Percentiles rank a stretch among this genome's conserved stretches.
phyloP scores from a whole-genome alignment of 2,113 vertebrate species.

The Nycticebus coucang region DNA sequence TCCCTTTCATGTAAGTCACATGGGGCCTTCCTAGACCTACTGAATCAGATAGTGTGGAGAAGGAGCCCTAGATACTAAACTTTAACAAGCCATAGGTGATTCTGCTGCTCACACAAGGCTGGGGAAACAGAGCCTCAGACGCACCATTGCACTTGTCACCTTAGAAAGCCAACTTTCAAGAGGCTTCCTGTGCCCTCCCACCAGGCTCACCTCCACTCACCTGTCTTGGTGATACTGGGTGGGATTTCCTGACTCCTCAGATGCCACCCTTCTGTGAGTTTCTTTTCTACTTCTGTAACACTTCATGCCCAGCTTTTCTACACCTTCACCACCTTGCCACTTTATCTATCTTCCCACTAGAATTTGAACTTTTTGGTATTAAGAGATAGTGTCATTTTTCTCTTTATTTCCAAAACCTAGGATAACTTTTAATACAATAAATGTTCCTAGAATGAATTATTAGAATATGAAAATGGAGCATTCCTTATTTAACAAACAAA shows the following conservation, averaged over 20 bases:
- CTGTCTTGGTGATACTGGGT: background rate
- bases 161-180: background rate
- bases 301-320: background rate
- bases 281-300: background rate
- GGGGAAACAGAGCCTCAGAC: background rate
- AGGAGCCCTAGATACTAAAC: background rate
- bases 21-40: background rate
- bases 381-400: background rate
- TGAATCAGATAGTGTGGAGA: background rate
- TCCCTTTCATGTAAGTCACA: background rate
- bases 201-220: background rate
- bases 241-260: background rate
- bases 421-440: background rate
- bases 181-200: background rate
- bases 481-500: background rate
- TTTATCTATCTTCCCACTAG: background rate
- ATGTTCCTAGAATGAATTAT: constrained; percentile 3
- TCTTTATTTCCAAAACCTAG: background rate
- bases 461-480: constrained; percentile 16
- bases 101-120: background rate
- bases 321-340: background rate
- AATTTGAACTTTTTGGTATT: background rate
- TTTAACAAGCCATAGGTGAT: background rate
- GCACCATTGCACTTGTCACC: background rate
- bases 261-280: too few relatives aligned